Evolutionary conservation across 2,888 invertebrate genomes (phyloP), one percentile per base, ranked within the genome.

Genomic region (Sympetrum striolatum): DNA sequence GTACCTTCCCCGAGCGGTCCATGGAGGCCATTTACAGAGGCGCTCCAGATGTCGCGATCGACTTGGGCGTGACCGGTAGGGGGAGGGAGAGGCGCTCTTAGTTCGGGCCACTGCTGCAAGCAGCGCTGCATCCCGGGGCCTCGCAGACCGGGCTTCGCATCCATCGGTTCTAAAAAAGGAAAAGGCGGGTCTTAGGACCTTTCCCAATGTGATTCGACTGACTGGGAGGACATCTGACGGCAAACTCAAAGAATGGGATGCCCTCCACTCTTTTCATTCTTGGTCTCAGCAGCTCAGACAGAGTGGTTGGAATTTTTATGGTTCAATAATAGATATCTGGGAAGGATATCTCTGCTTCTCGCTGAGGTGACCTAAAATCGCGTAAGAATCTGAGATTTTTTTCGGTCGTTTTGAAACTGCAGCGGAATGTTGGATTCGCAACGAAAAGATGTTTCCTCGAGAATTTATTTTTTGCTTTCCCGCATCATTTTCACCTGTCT

Each of bases 1-100:
- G 73, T 31, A 31, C 73, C 31, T 31, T 73, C 14, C 39, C 39
- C 39, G 39, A 64, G 82, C 58, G 22, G 35, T 53, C 31, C 31
- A 82, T 15, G 82, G 82, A 53, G 86, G 86, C 86, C 37, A 60
- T 35, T 64, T 60, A 39, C 80, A 39, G 73, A n/a, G 53, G 5
- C 31, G 86, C 86, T 86, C 86, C 86, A 86, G 86, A 60, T 86
- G 82, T 82, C 82, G 86, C 60, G 86, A 86, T 60, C 60, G 86
- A 60, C 86, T 39, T 12, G 86, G 86, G 86, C 60, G 86, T 86
- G 86, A 86, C 86, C 86, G 60, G 86, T n/a, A 37, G 12, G 86
- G 37, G 18, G 64, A 37, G 35, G 22, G 48, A 35, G 82, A 2
- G 86, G 35, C 22, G 60, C 25, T 64, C 18, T n/a, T 86, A 86